Percentiles rank a stretch among this genome's conserved stretches.
Conservation (phyloP, 2,888 invertebrate genomes). For the Napeogenes sylphis region DNA sequence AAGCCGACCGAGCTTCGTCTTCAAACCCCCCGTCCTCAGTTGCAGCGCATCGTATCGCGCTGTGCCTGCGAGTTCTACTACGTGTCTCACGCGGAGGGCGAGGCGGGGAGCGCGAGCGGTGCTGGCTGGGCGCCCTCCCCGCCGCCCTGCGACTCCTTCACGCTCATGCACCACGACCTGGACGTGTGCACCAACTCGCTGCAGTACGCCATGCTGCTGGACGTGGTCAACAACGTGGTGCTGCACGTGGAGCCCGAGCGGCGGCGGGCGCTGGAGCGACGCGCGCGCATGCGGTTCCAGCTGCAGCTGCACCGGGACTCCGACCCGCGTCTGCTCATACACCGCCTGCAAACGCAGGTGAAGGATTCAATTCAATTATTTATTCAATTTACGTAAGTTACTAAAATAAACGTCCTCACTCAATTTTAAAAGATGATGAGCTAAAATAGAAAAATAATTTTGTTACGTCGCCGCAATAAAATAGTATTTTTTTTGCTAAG, state of each 20-base stretch:
- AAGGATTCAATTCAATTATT: background rate
- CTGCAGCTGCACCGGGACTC: slow-evolving; percentile 93
- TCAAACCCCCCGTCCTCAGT: slow-evolving; percentile 58
- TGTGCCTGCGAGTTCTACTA: slow-evolving; percentile 99
- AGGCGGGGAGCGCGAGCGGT: slow-evolving; percentile 61
- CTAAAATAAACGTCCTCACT: no score
- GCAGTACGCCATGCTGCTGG: slow-evolving; percentile 97
- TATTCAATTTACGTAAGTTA: no score
- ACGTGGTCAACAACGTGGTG: slow-evolving; percentile 97
- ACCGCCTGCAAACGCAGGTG: slow-evolving; percentile 91
- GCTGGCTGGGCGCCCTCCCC: slow-evolving; percentile 89
- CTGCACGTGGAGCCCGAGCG: slow-evolving; percentile 97
- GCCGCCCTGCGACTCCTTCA: slow-evolving; percentile 95
- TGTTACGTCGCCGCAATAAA: no score
- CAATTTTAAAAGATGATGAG: no score
- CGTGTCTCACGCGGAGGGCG: slow-evolving; percentile 91
- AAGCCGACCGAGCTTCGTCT: no score
- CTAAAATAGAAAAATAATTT: no score
- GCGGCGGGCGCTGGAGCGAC: slow-evolving; percentile 91
- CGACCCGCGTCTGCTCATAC: slow-evolving; percentile 94
- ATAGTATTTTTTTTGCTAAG: no score
- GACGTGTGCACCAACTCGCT: slow-evolving; percentile 98
- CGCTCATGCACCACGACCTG: slow-evolving; percentile 98
- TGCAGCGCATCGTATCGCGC: slow-evolving; percentile 97
- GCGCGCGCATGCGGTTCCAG: slow-evolving; percentile 96